Percentiles rank a stretch among this genome's conserved stretches.
Evolutionary conservation across 2,888 invertebrate species (phyloP).

Genomic region (Apeira syringaria): DNA sequence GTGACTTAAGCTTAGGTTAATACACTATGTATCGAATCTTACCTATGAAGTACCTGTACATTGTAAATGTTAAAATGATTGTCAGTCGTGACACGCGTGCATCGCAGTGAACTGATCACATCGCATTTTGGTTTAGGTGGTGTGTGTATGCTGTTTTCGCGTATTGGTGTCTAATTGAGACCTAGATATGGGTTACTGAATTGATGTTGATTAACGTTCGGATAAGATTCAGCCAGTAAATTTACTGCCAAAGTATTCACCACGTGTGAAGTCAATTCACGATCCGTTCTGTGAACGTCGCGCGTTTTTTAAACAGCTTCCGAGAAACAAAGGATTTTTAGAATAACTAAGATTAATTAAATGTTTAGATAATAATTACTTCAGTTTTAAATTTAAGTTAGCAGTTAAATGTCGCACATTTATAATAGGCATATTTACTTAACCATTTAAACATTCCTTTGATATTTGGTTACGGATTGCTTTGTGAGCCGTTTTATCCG

Average conservation of each 20-base stretch:
- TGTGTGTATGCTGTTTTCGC: conserved; percentile 73
- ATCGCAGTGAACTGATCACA: conserved; percentile 76
- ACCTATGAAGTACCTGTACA: conserved; percentile 82
- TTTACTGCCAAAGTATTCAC: conserved; percentile 82
- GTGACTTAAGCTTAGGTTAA: conserved; percentile 69
- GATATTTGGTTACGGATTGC: conserved; percentile 71
- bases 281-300: conserved; percentile 82
- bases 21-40: conserved; percentile 73
- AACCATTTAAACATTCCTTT: conserved; percentile 82
- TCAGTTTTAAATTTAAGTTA: conserved; percentile 83
- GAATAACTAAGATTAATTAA: conserved; percentile 74
- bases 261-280: conserved; percentile 72
- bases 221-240: conserved; percentile 68
- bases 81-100: conserved; percentile 63
- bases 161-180: conserved; percentile 71
- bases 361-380: conserved; percentile 72
- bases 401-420: conserved; percentile 76
- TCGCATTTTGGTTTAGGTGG: conserved; percentile 56
- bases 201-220: conserved; percentile 57
- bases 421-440: conserved; percentile 81
- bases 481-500: conserved; percentile 46
- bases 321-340: conserved; percentile 71
- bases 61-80: conserved; percentile 76
- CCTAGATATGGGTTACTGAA: conserved; percentile 63
- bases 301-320: conserved; percentile 74